Conservation (phyloP, 1,140 invertebrate species). For the Glossosoma conforme region DNA sequence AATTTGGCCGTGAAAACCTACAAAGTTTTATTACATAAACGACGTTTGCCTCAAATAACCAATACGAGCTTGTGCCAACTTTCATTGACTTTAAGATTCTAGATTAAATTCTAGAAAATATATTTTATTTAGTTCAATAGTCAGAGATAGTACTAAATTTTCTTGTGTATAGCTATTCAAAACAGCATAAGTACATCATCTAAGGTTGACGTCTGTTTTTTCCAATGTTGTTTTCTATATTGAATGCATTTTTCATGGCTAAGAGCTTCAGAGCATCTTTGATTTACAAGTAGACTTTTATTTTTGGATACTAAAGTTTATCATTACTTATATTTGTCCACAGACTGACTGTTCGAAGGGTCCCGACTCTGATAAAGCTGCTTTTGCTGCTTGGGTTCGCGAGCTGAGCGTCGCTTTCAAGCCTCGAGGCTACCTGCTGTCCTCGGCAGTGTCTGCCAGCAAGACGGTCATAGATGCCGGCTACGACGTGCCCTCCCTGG, state of each 20-base stretch:
- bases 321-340: constrained; percentile 33
- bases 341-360: constrained; percentile 78
- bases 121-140: too few relatives aligned
- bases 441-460: constrained; percentile 81
- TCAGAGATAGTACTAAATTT: too few relatives aligned
- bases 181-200: too few relatives aligned
- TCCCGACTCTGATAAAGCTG: constrained; percentile 73
- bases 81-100: too few relatives aligned
- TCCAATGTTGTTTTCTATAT: too few relatives aligned
- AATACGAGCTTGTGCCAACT: too few relatives aligned
- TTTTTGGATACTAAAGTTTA: constrained; percentile 1
- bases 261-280: constrained; percentile 32
- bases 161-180: too few relatives aligned
- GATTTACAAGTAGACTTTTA: background rate
- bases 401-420: constrained; percentile 72
- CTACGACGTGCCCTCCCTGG: constrained; percentile 72
- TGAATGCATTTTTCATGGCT: constrained; percentile 6
- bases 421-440: constrained; percentile 68
- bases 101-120: too few relatives aligned
- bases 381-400: constrained; percentile 64
- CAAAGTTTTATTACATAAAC: too few relatives aligned
- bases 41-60: too few relatives aligned
- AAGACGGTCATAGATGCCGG: constrained; percentile 83
- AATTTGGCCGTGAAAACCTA: too few relatives aligned
- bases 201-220: too few relatives aligned